A percentile compares a stretch with the other conserved stretches of the same genome.
Conservation (phyloP, 2,797 vertebrate species). For the Amphiprion clarkii region DNA sequence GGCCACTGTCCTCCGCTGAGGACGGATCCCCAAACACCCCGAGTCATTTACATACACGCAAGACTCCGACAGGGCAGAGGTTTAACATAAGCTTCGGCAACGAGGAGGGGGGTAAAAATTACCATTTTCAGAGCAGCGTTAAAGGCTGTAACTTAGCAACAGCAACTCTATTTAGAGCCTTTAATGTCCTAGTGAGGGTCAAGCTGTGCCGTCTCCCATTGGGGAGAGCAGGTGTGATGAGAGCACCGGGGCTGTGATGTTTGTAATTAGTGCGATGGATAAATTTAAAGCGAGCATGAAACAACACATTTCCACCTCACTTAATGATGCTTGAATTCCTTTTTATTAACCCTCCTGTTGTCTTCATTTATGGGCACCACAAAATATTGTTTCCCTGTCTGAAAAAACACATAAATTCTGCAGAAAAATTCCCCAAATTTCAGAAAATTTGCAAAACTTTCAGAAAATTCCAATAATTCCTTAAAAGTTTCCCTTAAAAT, state of each 20-base stretch:
- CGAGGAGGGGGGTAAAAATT: constrained; percentile 11
- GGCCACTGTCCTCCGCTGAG: constrained; percentile 10
- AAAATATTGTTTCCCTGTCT: too few relatives aligned
- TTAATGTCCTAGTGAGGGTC: constrained; percentile 73
- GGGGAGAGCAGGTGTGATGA: constrained; percentile 61
- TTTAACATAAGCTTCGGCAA: constrained; percentile 28
- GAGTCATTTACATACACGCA: constrained; percentile 49
- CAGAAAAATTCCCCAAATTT: too few relatives aligned
- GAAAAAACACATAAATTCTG: too few relatives aligned
- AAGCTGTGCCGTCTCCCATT: constrained; percentile 66
- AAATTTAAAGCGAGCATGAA: constrained; percentile 53
- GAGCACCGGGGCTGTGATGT: constrained; percentile 55
- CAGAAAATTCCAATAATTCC: too few relatives aligned
- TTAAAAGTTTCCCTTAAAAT: too few relatives aligned
- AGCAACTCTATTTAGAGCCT: constrained; percentile 81
- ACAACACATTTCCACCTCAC: constrained; percentile 33
- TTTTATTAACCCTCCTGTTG: not conserved
- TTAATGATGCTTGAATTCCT: not conserved
- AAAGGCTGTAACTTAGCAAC: constrained; percentile 84
- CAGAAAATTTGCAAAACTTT: too few relatives aligned
- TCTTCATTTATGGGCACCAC: not conserved
- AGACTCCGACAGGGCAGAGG: constrained; percentile 33
- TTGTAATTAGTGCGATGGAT: constrained; percentile 60
- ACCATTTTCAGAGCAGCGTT: constrained; percentile 53
- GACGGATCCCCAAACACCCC: constrained; percentile 24